phyloP scores from a whole-genome alignment of 2,113 vertebrate species.

The Mormyrus iriodes region DNA sequence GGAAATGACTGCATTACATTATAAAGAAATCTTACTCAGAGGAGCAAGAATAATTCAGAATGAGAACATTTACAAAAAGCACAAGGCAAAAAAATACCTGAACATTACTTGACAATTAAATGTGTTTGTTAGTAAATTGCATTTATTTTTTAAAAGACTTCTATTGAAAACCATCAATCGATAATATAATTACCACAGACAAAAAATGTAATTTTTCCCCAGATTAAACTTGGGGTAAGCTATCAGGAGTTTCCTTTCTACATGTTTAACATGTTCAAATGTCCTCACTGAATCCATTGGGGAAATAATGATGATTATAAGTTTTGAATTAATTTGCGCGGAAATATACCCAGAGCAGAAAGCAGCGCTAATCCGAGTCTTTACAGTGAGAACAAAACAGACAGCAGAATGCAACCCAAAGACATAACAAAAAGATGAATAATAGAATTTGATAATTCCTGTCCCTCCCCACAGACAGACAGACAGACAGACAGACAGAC shows the following conservation, averaged over 20 bases:
- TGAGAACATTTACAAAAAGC: neutral
- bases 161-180: neutral
- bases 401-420: neutral
- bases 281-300: neutral
- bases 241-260: neutral
- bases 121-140: neutral
- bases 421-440: neutral
- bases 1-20: neutral
- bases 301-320: conserved; percentile 7
- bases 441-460: neutral
- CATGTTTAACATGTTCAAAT: neutral
- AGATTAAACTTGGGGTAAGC: neutral
- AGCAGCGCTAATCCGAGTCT: neutral
- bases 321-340: neutral
- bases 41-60: neutral
- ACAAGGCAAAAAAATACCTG: neutral
- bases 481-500: too few species aligned
- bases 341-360: neutral
- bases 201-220: neutral
- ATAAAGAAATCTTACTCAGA: neutral
- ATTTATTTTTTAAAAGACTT: neutral
- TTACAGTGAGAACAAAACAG: neutral
- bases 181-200: neutral
- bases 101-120: neutral
- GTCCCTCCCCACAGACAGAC: neutral